Conservation (phyloP, 2,113 vertebrate genomes). For the Egretta garzetta region DNA sequence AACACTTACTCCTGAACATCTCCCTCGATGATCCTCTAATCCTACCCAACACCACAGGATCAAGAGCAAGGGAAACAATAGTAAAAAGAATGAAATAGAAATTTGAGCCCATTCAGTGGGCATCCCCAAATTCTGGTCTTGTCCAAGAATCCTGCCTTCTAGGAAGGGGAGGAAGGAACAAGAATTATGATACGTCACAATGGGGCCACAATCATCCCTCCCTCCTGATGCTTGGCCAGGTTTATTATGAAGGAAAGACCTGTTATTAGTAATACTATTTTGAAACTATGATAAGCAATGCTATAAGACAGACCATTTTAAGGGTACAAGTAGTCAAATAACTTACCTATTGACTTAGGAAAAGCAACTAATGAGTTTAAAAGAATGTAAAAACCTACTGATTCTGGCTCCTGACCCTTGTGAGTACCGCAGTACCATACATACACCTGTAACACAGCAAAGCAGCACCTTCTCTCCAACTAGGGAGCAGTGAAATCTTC, state of each 20-base stretch:
- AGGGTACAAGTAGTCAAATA: neutral
- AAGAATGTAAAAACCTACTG: neutral
- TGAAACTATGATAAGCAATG: neutral
- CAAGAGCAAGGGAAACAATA: neutral
- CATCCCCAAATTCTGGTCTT: neutral
- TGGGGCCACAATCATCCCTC: neutral
- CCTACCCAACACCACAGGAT: neutral
- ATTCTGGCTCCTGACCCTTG: neutral
- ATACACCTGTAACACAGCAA: rapidly evolving
- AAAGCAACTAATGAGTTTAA: neutral
- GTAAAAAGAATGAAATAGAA: neutral
- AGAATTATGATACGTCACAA: rapidly evolving
- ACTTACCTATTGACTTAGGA: neutral
- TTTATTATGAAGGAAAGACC: neutral
- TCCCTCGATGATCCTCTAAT: neutral
- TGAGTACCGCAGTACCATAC: rapidly evolving
- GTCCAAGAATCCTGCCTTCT: neutral
- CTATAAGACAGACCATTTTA: neutral
- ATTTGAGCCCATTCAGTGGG: rapidly evolving
- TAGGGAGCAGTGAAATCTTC: neutral
- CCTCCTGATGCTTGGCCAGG: neutral
- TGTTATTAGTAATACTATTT: neutral
- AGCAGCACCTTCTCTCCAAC: neutral
- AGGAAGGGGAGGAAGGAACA: neutral
- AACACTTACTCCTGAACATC: neutral